Evolutionary conservation across 1,140 invertebrate genomes (phyloP).

Genomic region (Chelonus insularis): DNA sequence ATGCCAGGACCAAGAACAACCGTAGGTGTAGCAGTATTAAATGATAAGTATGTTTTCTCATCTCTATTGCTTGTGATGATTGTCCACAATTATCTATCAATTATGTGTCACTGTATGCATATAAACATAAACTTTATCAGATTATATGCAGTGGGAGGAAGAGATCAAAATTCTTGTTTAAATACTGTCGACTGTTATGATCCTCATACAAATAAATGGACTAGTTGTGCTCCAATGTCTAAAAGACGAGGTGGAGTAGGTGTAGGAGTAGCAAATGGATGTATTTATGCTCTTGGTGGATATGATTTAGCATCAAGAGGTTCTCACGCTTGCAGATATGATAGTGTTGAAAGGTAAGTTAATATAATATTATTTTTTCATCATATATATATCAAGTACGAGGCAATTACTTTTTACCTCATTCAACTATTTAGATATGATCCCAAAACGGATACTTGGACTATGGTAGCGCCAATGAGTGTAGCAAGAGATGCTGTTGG

Average conservation of each 20-base stretch:
- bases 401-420: conserved; percentile 8
- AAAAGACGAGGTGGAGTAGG: conserved; percentile 87
- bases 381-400: no score
- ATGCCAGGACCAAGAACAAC: conserved; percentile 87
- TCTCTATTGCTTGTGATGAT: no score
- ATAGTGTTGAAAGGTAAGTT: conserved; percentile 89
- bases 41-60: conserved; percentile 66
- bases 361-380: no score
- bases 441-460: conserved; percentile 83
- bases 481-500: conserved; percentile 89
- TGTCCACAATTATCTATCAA: no score
- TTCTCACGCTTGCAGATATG: conserved; percentile 77
- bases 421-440: conserved; percentile 63
- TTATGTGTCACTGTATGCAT: no score
- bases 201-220: conserved; percentile 89
- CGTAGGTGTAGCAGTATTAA: conserved; percentile 85
- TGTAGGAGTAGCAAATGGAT: conserved; percentile 80
- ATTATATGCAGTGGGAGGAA: conserved; percentile 90
- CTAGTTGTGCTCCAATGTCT: conserved; percentile 84
- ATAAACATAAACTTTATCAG: no score
- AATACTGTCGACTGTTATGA: conserved; percentile 92
- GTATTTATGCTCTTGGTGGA: conserved; percentile 83
- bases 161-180: conserved; percentile 89
- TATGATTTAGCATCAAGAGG: conserved; percentile 87
- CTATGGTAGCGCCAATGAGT: conserved; percentile 83